Conservation (phyloP, 2,797 vertebrate species). For the Galago senegalensis region DNA sequence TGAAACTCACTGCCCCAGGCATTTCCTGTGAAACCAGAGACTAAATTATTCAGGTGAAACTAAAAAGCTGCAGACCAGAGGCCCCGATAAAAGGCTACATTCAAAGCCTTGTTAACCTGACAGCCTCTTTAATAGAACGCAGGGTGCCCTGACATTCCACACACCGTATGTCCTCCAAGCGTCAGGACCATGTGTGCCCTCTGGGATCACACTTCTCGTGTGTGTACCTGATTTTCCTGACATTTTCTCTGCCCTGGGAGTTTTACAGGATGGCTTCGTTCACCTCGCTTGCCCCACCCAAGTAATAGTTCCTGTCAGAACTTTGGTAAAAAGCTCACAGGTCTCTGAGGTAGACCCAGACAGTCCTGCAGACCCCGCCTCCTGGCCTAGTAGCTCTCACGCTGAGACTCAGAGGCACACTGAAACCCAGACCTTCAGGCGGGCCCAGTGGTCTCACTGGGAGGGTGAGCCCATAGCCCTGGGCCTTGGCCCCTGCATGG, state of each 20-base stretch:
- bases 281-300: background rate
- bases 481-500: background rate
- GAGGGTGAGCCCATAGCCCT: background rate
- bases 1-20: background rate
- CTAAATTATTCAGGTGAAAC: background rate
- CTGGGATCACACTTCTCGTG: fast-evolving
- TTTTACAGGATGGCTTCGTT: fast-evolving
- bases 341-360: background rate
- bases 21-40: background rate
- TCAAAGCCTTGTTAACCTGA: background rate
- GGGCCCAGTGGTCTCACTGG: no score
- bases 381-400: no score
- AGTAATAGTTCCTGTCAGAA: background rate
- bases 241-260: background rate
- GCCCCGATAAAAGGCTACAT: background rate
- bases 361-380: no score
- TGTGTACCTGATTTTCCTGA: no score
- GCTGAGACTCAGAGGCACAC: no score
- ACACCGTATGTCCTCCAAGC: background rate
- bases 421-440: background rate
- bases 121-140: background rate
- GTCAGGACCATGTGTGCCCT: fast-evolving
- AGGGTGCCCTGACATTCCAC: background rate
- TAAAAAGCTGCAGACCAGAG: background rate
- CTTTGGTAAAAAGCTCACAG: background rate